Base-by-base conservation (phyloP, 2,888 invertebrate genomes). In the Limenitis camilla region DNA sequence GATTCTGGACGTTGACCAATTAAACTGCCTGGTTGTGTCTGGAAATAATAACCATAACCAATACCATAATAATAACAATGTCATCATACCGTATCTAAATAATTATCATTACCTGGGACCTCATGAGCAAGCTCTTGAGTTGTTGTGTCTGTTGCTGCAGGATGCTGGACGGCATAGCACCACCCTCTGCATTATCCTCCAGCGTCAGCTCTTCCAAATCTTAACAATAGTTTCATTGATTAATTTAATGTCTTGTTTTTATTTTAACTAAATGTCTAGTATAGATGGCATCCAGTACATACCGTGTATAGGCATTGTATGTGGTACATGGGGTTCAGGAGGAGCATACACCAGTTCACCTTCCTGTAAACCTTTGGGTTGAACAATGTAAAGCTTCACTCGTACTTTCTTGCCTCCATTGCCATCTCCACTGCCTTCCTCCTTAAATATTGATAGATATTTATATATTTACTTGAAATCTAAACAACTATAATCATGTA, bases 281-380 rank as follows among this genome's bases (percentile, higher is more conserved):
- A 8, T 33, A 33, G 33, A 8, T 4, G 8, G 9, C 35, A 6
- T 8, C 7, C 5, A 4, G 6, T n/a, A 9, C 43, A 0, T 9
- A 53, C 53, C 53, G 7, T 36, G 35, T 28, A 45, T 11, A 1
- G 41, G 33, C 9, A 46, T 35, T 30, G 5, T 19, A 5, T 4
- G 7, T 30, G 41, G 36, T 7, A 44, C 6, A 1, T 28, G 29
- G 6, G 41, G 9, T 54, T 11, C 53, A 4, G 88, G 85, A 46
- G 89, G 88, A 55, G 81, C 67, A 76, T 92, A 93, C 5, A 91
- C 89, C 42, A 96, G 92, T 62, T 91, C 90, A 62, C 94, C 93
- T 71, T 96, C 95, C 80, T 97, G 96, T 56, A 97, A 87, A 4
- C 96, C 95, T 79, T 95, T 96, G 30, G 95, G 95, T 72, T 96